Evolutionary conservation across 2,797 vertebrate species (phyloP), one percentile per base, ranked within the genome.

Genomic region (Eulemur coronatus): DNA sequence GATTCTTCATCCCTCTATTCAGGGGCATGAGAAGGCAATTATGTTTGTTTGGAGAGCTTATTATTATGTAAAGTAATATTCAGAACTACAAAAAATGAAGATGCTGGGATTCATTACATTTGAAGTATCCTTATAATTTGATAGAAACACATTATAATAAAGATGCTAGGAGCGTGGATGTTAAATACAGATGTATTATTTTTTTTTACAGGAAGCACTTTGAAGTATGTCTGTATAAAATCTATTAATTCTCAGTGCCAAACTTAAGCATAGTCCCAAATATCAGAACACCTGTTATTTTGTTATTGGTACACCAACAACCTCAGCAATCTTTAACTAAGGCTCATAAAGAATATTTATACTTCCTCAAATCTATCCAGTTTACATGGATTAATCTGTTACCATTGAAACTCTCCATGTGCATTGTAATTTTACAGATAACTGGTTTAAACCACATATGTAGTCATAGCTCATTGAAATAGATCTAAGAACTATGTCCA

Each of bases 71-170:
- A 87, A 88, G 50, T 59, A 82, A 88, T 92, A 73, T 95, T 97
- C 81, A 92, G 43, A 38, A 89, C 5, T 13, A 87, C 69, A 59
- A 59, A 76, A 63, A 95, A 11, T 4, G 7, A 67, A 96, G 82
- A 79, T 86, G 24, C 38, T 67, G 17, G 22, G 59, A 94, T 88
- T 92, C 84, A 95, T 94, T 87, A 95, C 12, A 59, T 82, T 67
- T 94, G 80, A 96, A 97, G 67, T 57, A 63, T 93, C 84, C 50
- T 96, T 76, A 38, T 69, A 79, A 55, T 50, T 81, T 92, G 84
- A 90, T 96, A 95, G 90, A 97, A 97, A 92, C 75, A 20, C 72
- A 95, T 95, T 57, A 88, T 24, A 93, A 88, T 70, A 52, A 95
- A 70, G 35, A 86, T 61, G 73, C 38, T 92, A 72, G 20, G 52